Conservation (phyloP, 2,113 vertebrate genomes). For the Etheostoma spectabile region DNA sequence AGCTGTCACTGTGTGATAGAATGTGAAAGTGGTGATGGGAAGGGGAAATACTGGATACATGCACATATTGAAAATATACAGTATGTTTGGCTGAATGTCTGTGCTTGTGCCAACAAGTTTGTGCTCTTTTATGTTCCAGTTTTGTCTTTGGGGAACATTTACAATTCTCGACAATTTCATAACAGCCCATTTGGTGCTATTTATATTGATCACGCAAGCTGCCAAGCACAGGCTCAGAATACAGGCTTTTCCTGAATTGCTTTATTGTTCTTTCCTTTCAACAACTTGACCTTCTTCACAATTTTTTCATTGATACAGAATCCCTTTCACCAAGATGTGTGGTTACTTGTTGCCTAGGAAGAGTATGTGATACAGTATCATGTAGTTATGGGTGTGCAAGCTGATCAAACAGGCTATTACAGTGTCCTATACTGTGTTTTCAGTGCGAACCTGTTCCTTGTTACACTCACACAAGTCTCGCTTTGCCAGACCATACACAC, state of each 20-base stretch:
- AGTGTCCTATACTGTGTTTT: not conserved
- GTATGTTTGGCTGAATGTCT: conserved; percentile 33
- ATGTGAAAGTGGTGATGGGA: not conserved
- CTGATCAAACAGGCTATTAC: not conserved
- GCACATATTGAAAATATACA: conserved; percentile 26
- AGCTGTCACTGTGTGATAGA: conserved; percentile 29
- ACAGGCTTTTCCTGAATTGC: conserved; percentile 48
- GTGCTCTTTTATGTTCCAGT: conserved; percentile 51
- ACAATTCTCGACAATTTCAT: conserved; percentile 70
- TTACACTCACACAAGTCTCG: not conserved
- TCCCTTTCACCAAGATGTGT: not conserved
- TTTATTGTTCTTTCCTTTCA: not conserved
- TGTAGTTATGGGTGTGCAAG: not conserved
- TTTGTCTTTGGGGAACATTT: conserved; percentile 75
- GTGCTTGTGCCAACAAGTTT: conserved; percentile 34
- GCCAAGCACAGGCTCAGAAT: conserved; percentile 61
- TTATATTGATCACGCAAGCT: conserved; percentile 75
- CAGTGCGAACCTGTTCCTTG: not conserved
- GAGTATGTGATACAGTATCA: not conserved
- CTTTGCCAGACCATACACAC: too few species aligned
- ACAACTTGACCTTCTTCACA: conserved; percentile 1
- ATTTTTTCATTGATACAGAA: not conserved
- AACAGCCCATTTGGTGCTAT: conserved; percentile 73
- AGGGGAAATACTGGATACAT: not conserved
- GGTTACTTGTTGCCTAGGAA: not conserved